Evolutionary conservation across 1,140 invertebrate species (phyloP), one percentile per base, ranked within the genome.

Genomic region (Triops cancriformis): DNA sequence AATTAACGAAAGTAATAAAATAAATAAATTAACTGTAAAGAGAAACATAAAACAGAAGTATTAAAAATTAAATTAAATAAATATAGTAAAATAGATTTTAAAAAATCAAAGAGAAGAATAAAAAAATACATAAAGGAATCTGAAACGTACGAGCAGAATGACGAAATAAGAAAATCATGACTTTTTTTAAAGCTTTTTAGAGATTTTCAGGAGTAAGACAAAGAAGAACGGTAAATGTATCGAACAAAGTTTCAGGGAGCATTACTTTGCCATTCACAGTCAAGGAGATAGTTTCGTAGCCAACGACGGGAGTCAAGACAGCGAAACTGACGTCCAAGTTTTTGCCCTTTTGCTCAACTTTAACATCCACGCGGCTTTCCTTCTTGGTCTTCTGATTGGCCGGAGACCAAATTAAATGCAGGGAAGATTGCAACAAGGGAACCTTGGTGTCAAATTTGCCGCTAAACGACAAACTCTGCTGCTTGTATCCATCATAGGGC

Each of bases 241-340:
- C 14, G n/a, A n/a, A n/a, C n/a, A n/a, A n/a, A 64, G 51, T 6
- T 23, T 3, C 18, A n/a, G n/a, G 18, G 51, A 10, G 76, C 18
- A 64, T 80, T 85, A 88, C 88, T 85, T 89, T 87, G 26, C 87
- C 85, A 6, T 85, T 83, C 1, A 91, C 80, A 1, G 83, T 82
- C 4, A 91, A 11, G 10, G 89, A 86, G 10, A 89, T 82, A 27
- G 86, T 85, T 80, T 88, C 89, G 4, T 87, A 80, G 37, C 87
- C 86, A 51, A 89, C 88, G 31, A 84, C 81, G 0, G 88, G 87
- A 5, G 82, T 82, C 0, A 42, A 26, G n/a, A 72, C 64, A 26
- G 45, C 31, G 9, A 77, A 51, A n/a, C 74, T 74, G 72, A 77
- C 51, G 51, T 37, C 31, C 9, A 79, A 1, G 26, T 14, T 72